Evolutionary conservation across 2,888 invertebrate genomes (phyloP).

Genomic region (Lochmaea crataegi): DNA sequence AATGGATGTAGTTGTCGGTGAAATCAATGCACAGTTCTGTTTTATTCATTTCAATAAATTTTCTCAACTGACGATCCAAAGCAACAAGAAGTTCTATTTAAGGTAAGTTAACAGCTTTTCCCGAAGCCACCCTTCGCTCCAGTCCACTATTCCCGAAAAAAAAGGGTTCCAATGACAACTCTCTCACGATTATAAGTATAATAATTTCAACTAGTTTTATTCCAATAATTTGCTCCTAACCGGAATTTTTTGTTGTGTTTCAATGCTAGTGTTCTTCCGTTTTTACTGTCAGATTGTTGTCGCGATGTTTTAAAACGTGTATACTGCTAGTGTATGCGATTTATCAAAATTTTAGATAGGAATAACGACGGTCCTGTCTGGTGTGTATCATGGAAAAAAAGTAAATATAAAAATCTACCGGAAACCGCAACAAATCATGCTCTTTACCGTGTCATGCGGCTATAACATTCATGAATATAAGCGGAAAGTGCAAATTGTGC

Average conservation of each 20-base stretch:
- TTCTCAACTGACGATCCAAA: too few species aligned
- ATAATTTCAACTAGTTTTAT: too few species aligned
- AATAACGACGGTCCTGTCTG: constrained; percentile 3
- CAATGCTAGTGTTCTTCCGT: not conserved
- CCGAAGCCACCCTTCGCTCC: too few species aligned
- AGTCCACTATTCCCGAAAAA: too few species aligned
- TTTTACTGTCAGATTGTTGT: not conserved
- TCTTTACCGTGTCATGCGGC: constrained; percentile 29
- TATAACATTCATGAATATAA: constrained; percentile 19
- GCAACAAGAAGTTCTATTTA: too few species aligned
- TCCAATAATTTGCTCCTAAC: too few species aligned
- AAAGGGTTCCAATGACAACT: too few species aligned
- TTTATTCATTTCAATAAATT: too few species aligned
- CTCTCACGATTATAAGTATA: too few species aligned
- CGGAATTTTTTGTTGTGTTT: not conserved
- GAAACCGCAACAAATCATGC: constrained; percentile 31
- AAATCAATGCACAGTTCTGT: not conserved
- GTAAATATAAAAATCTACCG: constrained; percentile 2
- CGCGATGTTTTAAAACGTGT: not conserved
- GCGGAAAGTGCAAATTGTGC: constrained; percentile 23
- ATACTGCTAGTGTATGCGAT: not conserved
- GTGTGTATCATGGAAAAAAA: not conserved
- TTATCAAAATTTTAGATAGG: not conserved
- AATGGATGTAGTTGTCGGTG: too few species aligned
- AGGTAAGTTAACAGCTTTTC: too few species aligned